Base-by-base conservation (phyloP, 30 jellyfish, hydroid and myxozoan genomes). In the Chrysaora quinquecirrha region DNA sequence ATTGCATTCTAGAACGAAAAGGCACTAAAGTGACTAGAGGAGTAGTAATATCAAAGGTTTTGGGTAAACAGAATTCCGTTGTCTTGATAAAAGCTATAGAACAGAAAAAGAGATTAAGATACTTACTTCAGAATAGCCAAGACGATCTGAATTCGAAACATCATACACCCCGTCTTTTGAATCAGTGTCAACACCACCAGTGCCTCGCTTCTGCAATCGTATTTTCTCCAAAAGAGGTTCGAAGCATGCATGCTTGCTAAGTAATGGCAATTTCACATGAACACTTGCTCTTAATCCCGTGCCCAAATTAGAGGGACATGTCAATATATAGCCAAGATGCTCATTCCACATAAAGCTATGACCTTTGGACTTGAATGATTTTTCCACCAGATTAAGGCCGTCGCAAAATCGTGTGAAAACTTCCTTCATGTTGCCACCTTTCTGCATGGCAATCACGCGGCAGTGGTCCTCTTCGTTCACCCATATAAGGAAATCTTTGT, bases 271-370 rank as follows among this genome's bases (percentile, higher is more conserved):
- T 74, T 78, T 76, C 46, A 77, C 87, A 38, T 87, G 96, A n/a
- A 87, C 96, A 24, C 91, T 91, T 48, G 97, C 97, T 29, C 97
- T 56, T 48, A 90, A 28, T 20, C 96, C 97, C 34, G 87, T 88
- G 31, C 97, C 97, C 43, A 88, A 91, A 54, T 88, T 88, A 7
- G 97, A 79, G 30, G 97, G 97, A 46, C 97, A 88, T 12, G 94
- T 79, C 32, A 81, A 29, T 1, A 88, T 80, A 89, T 23, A 88
- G 14, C 97, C 97, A 9, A 73, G 75, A 58, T 88, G 97, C n/a
- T 88, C 86, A 31, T 80, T 81, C 90, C 93, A 88, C 90, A 81
- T 79, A 63, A 88, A 88, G 30, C 33, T 84, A 19, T 67, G 34
- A 11, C 93, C 89, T 16, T 52, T 64, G 25, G 34, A 77, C 60